Evolutionary conservation across 1,140 invertebrate species (phyloP).

Genomic region (Drosophila punjabiensis): DNA sequence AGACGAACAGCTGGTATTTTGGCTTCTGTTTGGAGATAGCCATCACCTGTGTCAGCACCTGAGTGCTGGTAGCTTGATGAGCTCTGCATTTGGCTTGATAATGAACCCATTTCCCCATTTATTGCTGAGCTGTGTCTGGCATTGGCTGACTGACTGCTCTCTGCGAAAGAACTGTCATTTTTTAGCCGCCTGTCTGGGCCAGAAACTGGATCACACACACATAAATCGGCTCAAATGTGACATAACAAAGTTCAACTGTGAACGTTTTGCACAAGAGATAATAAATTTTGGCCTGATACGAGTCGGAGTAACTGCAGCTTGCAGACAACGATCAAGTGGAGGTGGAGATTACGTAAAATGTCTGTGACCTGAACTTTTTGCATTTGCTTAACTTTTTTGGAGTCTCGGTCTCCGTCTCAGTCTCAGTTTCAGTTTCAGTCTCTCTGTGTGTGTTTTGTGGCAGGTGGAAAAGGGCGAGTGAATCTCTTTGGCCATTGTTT

Average conservation of each 20-base stretch:
- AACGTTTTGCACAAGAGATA: conserved; percentile 77
- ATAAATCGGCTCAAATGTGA: conserved; percentile 67
- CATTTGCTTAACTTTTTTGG: conserved; percentile 68
- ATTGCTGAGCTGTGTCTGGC: conserved; percentile 5
- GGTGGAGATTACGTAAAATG: conserved; percentile 70
- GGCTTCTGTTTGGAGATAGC: conserved; percentile 29
- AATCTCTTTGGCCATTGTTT: conserved; percentile 66
- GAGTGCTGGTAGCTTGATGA: conserved; percentile 27
- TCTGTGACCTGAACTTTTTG: conserved; percentile 82
- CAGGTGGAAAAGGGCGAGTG: conserved; percentile 63
- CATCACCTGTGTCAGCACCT: conserved; percentile 39
- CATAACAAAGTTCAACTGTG: conserved; percentile 80
- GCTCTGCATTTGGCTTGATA: conserved; percentile 43
- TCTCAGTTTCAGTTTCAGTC: background rate
- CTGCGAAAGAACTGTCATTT: conserved; percentile 3
- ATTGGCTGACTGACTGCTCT: background rate
- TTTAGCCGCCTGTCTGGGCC: background rate
- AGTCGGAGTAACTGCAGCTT: conserved; percentile 32
- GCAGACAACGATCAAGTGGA: conserved; percentile 39
- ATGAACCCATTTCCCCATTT: conserved; percentile 48
- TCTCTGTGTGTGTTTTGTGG: conserved; percentile 13
- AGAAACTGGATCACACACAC: conserved; percentile 58
- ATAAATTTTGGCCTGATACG: conserved; percentile 61
- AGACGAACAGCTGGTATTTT: conserved; percentile 33
- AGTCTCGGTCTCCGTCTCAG: background rate